phyloP scores from a whole-genome alignment of 2,113 vertebrate genomes.

The Sminthopsis crassicaudata region DNA sequence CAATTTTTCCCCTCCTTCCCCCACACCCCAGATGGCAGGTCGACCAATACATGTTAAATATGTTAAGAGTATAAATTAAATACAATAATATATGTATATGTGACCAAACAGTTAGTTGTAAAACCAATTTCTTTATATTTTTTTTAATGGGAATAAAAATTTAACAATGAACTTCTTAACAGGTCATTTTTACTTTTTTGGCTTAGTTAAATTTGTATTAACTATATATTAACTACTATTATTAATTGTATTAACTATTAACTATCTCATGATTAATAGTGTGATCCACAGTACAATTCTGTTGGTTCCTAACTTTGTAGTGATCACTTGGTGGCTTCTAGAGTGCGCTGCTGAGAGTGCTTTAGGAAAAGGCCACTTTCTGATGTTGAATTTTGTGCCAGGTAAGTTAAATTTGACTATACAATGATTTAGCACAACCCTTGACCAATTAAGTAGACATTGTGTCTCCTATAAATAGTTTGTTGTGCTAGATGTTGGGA shows the following conservation, averaged over 20 bases:
- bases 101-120: no score
- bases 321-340: not conserved
- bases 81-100: no score
- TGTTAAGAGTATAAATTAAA: no score
- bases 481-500: not conserved
- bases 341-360: not conserved
- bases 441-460: not conserved
- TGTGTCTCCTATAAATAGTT: not conserved
- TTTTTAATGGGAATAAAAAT: not conserved
- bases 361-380: not conserved
- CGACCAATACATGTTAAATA: no score
- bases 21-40: no score
- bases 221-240: no score
- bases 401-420: not conserved
- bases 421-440: not conserved
- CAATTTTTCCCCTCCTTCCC: no score
- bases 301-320: not conserved
- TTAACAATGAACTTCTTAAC: not conserved
- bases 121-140: not conserved
- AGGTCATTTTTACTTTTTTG: not conserved
- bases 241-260: not conserved
- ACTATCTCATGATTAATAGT: not conserved
- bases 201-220: not conserved
- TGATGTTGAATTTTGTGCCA: not conserved
- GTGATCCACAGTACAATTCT: not conserved